A percentile compares a stretch with the other conserved stretches of the same genome.
These are phyloP conservation scores for Geophilus truncorum DNA, from an alignment of 2,888 invertebrate species.

Conservation along the genomic window DNA sequence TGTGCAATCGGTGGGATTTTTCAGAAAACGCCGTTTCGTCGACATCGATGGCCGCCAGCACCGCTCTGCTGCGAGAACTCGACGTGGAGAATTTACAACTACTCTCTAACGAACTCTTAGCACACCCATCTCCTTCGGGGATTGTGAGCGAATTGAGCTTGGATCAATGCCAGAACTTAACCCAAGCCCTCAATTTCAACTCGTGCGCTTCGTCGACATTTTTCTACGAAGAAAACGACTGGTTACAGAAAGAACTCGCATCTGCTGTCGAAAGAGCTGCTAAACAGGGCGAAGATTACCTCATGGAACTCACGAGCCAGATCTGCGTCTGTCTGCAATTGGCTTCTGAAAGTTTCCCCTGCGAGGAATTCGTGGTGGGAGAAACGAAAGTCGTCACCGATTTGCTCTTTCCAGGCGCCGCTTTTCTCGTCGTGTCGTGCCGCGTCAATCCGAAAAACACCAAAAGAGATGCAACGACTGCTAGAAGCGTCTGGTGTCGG, in stretches of 20 bases:
- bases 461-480: conserved; percentile 41
- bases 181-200: conserved; percentile 43
- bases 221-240: conserved; percentile 44
- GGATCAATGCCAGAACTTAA: conserved; percentile 41
- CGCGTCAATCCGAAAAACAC: conserved; percentile 45
- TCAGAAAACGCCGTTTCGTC: conserved; percentile 37
- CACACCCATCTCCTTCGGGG: conserved; percentile 44
- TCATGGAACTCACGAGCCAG: conserved; percentile 47
- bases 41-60: conserved; percentile 46
- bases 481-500: conserved; percentile 47
- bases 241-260: conserved; percentile 45
- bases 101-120: conserved; percentile 46
- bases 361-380: conserved; percentile 46
- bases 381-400: conserved; percentile 46
- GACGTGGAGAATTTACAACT: conserved; percentile 49
- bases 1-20: conserved; percentile 45
- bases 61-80: conserved; percentile 46
- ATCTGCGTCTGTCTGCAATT: conserved; percentile 47
- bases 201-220: conserved; percentile 44
- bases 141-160: conserved; percentile 42
- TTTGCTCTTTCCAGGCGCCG: conserved; percentile 46
- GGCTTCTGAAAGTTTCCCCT: conserved; percentile 48
- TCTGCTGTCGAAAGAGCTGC: conserved; percentile 47
- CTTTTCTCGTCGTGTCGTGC: conserved; percentile 47
- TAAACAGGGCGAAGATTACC: conserved; percentile 47